A percentile compares a stretch with the other conserved stretches of the same genome.
Evolutionary conservation across 1,140 invertebrate species (phyloP).

Genomic region (Bombus confusus): DNA sequence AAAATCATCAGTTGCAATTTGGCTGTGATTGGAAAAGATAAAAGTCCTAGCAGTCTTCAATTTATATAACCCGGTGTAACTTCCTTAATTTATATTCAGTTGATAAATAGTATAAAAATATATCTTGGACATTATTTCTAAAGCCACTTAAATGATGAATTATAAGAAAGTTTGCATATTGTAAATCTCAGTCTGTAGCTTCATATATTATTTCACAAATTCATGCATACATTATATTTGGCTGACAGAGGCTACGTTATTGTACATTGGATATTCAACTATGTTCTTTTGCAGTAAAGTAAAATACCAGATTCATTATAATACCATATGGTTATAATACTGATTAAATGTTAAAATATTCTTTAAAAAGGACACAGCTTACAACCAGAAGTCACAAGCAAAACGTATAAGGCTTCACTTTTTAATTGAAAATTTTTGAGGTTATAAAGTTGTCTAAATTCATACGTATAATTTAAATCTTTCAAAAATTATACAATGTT

Average conservation of each 20-base stretch:
- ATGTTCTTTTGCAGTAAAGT: not conserved
- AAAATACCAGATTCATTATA: not conserved
- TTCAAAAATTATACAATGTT: not conserved
- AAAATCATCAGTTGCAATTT: not conserved
- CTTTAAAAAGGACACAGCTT: not conserved
- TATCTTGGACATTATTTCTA: no score
- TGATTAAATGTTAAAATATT: not conserved
- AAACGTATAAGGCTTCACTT: not conserved
- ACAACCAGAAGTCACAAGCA: not conserved
- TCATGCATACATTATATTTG: not conserved
- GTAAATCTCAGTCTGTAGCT: not conserved
- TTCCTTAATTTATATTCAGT: not conserved
- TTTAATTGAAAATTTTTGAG: not conserved
- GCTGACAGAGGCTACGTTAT: not conserved
- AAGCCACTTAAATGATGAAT: no score
- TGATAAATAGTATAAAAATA: no score
- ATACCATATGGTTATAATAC: not conserved
- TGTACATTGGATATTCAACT: not conserved
- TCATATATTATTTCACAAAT: not conserved
- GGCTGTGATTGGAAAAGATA: not conserved
- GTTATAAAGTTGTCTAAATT: not conserved
- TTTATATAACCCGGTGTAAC: not conserved
- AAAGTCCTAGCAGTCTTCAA: not conserved
- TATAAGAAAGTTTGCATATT: no score
- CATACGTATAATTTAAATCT: not conserved